A percentile compares a stretch with the other conserved stretches of the same genome.
Evolutionary conservation across 2,888 invertebrate species (phyloP).

Genomic region (Leptopterna dolabrata): DNA sequence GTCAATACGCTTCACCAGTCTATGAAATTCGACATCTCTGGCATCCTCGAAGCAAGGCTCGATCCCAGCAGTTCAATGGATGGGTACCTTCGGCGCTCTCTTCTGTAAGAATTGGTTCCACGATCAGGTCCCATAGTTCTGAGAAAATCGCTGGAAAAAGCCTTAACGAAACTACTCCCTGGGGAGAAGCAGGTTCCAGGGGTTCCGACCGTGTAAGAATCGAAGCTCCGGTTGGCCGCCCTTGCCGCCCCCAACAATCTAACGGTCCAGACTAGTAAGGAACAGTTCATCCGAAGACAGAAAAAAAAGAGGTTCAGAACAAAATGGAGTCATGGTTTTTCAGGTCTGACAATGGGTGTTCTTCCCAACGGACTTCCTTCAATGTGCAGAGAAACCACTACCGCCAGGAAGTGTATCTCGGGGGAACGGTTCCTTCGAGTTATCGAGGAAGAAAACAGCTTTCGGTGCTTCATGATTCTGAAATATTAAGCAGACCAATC

Average conservation of each 20-base stretch:
- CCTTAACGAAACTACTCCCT: not conserved
- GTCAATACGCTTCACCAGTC: not conserved
- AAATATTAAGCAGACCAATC: not conserved
- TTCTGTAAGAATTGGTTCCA: not conserved
- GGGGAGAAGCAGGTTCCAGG: not conserved
- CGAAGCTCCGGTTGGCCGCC: not conserved
- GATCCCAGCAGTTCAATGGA: not conserved
- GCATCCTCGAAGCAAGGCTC: not conserved
- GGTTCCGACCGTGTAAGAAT: not conserved
- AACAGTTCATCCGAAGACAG: not conserved
- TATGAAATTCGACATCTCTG: not conserved
- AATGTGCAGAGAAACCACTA: not conserved
- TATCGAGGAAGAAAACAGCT: not conserved
- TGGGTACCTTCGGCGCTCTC: not conserved
- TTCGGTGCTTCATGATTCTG: not conserved
- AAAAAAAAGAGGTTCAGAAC: not conserved
- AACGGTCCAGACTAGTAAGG: not conserved
- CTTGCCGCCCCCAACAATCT: not conserved
- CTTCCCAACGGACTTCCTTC: not conserved
- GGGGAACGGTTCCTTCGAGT: not conserved
- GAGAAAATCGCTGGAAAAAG: not conserved
- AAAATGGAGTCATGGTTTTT: not conserved
- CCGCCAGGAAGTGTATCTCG: not conserved
- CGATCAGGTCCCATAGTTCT: not conserved
- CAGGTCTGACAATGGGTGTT: not conserved